phyloP scores from a whole-genome alignment of 2,113 vertebrate species.

The Panthera leo region DNA sequence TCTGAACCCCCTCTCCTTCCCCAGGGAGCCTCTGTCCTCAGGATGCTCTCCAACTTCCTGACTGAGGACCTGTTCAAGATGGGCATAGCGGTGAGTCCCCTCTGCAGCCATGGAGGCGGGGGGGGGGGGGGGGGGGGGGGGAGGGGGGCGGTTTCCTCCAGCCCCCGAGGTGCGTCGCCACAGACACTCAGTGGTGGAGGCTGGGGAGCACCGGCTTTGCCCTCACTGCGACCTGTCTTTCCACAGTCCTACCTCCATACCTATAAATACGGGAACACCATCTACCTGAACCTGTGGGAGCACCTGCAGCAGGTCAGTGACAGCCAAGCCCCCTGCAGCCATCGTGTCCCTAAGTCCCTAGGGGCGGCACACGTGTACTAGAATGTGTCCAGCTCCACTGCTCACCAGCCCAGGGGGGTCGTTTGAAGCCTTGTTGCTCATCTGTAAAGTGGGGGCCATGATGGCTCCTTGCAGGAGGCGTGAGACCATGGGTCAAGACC shows the following conservation, averaged over 20 bases:
- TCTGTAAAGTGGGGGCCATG: fast-evolving
- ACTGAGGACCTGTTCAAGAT: constrained; percentile 88
- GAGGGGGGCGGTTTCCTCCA: neutral
- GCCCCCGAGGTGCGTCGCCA: neutral
- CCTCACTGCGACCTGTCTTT: neutral
- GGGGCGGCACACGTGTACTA: neutral
- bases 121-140: no score
- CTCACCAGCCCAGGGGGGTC: neutral
- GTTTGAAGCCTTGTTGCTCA: neutral
- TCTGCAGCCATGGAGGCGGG: fast-evolving
- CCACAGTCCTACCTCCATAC: constrained; percentile 89
- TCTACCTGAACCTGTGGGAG: constrained; percentile 90
- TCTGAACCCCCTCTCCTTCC: neutral
- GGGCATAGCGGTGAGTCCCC: constrained; percentile 90
- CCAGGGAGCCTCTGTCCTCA: constrained; percentile 93
- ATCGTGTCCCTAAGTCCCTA: neutral
- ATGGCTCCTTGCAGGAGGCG: neutral
- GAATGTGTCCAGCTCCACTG: neutral
- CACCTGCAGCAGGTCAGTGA: constrained; percentile 89
- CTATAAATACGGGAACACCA: constrained; percentile 88
- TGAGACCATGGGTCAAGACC: fast-evolving
- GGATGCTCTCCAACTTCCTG: constrained; percentile 95
- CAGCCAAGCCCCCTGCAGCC: fast-evolving
- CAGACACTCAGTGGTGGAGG: neutral
- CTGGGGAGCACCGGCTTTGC: fast-evolving